Evolutionary conservation across 2,797 vertebrate species (phyloP), one percentile per base, ranked within the genome.

Genomic region (Capromys pilorides): DNA sequence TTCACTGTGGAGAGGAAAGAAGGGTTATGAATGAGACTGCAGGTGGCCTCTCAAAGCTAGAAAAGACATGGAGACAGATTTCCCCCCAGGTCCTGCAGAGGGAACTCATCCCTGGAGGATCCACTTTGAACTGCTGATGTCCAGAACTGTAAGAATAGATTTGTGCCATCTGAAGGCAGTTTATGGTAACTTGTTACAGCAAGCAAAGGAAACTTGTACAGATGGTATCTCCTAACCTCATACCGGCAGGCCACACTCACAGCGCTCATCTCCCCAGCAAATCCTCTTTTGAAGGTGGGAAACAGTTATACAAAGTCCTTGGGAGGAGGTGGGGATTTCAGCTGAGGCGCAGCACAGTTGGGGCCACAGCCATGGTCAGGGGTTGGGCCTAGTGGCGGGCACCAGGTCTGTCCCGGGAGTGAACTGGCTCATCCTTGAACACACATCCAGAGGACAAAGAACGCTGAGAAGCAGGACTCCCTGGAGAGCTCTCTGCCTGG

Each of bases 391-490:
- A 79, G 49, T 61, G 66, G 28, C 41, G 36, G 54, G 33, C 5
- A 13, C 0, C 0, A 13, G 26, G n/a, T 64, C 33, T 0, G 2
- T 62, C 28, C 16, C n/a, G 9, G 64, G 73, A 14, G 45, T 9
- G 45, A 71, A 66, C 67, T 6, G 62, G 19, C n/a, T 64, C 59
- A 49, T 36, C 22, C 11, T 31, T 87, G 21, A 39, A 82, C 31
- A 19, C 18, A 5, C 61, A 22, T 45, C 4, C 4, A 28, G 64
- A 33, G 21, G 21, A 5, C 0, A 62, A 51, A 67, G 88, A n/a
- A n/a, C 19, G 10, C 0, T 0, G 0, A 22, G 22, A 45, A 81
- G 31, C 6, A 16, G 61, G 2, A 14, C 4, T 11, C 21, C 28
- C 28, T 0, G 36, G 24, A 31, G 61, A 64, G 67, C 64, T 14